phyloP scores from a whole-genome alignment of 2,797 vertebrate genomes.

The Peromyscus attwateri region DNA sequence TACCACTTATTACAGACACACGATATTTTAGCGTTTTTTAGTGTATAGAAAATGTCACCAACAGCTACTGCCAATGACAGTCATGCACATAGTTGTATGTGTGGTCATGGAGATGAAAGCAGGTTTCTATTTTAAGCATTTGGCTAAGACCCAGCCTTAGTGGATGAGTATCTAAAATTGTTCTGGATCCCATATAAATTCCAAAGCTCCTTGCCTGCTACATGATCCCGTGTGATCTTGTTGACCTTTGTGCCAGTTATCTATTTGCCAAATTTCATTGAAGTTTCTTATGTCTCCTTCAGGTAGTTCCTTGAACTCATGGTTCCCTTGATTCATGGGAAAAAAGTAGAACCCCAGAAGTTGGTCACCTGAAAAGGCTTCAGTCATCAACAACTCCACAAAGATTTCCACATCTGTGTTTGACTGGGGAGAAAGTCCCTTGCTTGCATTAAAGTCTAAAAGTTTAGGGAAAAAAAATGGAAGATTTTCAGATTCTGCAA shows the following conservation, averaged over 20 bases:
- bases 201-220: not conserved
- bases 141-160: conserved; percentile 7
- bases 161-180: not conserved
- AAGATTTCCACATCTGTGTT: conserved; percentile 22
- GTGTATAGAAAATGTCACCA: not conserved
- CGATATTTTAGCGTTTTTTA: not conserved
- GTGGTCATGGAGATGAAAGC: not conserved
- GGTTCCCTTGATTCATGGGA: conserved; percentile 56
- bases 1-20: not conserved
- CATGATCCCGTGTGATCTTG: not conserved
- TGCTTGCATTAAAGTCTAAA: not conserved
- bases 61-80: not conserved
- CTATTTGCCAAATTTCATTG: conserved; percentile 6
- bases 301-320: conserved; percentile 2
- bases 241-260: not conserved
- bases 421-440: not conserved
- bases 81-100: not conserved
- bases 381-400: not conserved
- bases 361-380: conserved; percentile 48
- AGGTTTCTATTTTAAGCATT: conserved; percentile 19
- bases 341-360: conserved; percentile 35
- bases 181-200: not conserved
- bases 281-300: conserved; percentile 42
- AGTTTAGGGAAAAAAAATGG: not conserved
- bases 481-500: not conserved